Evolutionary conservation across 1,140 invertebrate genomes (phyloP), one percentile per base, ranked within the genome.

Genomic region (Lucilia cuprina): DNA sequence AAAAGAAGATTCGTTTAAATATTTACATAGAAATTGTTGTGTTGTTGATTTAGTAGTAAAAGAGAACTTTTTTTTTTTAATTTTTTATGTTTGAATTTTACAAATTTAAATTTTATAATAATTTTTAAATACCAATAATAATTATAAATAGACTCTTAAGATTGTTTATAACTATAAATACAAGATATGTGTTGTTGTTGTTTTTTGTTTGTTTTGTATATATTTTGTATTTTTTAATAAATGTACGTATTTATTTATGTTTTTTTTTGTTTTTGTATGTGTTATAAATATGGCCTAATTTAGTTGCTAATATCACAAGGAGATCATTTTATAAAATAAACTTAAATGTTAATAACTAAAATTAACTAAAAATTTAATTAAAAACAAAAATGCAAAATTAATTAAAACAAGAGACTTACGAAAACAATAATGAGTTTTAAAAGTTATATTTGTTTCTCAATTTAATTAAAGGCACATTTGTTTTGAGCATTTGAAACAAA

Each of bases 261-360:
- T 80, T 50, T 80, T 78, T 14, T n/a, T 7, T 78, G 8, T 80
- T 80, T 50, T 80, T 80, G 8, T 78, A 47, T 19, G 34, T 78
- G 17, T 75, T 75, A 47, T 78, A 78, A 80, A 80, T 80, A 80
- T 80, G 77, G 77, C 75, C 75, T 41, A 78, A 41, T 80, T 80
- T 80, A 80, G 41, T 80, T 80, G 41, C 77, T 80, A 80, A 80
- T 80, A 80, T 80, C 77, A 80, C 77, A 80, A 80, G 77, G 77
- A 80, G 77, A 80, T 80, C 77, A 21, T 49, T 21, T 30, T 49
- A 80, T 21, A 70, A 70, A 60, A 60, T n/a, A 60, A 60, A 60
- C n/a, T n/a, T 30, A 30, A 30, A 30, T 41, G 17, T 35, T 41
- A 35, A 47, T 47, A 47, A 78, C 41, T 35, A 14, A 21, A 80